These are phyloP conservation scores for Apamea anceps DNA, from an alignment of 2,888 invertebrate species.

Conservation along the genomic window DNA sequence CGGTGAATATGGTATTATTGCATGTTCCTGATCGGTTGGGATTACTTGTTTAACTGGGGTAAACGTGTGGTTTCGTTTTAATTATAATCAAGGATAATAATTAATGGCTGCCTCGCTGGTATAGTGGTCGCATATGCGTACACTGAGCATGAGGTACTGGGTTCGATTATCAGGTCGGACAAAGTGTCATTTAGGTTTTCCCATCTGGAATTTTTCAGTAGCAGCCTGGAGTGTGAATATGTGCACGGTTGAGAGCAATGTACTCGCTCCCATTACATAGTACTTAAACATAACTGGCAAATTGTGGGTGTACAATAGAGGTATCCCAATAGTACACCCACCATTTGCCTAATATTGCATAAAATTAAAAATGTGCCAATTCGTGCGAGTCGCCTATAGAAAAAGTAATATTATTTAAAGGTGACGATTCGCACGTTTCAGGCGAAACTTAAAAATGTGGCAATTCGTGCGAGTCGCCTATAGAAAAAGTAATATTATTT, in stretches of 20 bases:
- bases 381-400: too few species aligned
- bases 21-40: not conserved
- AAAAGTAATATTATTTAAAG: too few species aligned
- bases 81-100: not conserved
- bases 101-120: not conserved
- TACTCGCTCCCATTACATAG: too few species aligned
- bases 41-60: not conserved
- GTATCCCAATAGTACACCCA: too few species aligned
- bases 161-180: not conserved
- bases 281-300: too few species aligned
- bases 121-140: not conserved
- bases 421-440: too few species aligned
- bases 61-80: not conserved
- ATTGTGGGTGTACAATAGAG: too few species aligned
- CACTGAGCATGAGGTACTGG: not conserved
- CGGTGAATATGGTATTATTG: constrained; percentile 2
- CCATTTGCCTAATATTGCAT: too few species aligned
- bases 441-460: too few species aligned
- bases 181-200: not conserved
- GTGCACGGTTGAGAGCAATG: not conserved
- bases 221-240: not conserved
- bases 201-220: not conserved
- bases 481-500: not conserved
- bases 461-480: too few species aligned
- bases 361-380: too few species aligned